These are phyloP conservation scores for Hucho hucho DNA, from an alignment of 2,113 vertebrate genomes.

Conservation along the genomic window DNA sequence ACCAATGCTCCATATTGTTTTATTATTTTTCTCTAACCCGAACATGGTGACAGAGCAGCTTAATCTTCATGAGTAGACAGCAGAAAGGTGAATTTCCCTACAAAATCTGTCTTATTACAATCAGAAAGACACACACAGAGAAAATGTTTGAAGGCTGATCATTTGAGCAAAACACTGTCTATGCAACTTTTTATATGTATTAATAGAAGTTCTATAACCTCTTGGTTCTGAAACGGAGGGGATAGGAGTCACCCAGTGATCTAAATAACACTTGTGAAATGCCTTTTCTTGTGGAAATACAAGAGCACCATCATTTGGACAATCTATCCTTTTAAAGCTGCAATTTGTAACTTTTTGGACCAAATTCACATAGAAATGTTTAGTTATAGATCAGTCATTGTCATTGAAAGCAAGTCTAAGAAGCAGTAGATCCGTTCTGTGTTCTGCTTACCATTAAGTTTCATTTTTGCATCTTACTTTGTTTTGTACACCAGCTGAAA, in stretches of 20 bases:
- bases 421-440: too few species aligned
- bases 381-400: too few species aligned
- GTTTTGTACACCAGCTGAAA: too few species aligned
- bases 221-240: background rate
- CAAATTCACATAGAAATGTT: too few species aligned
- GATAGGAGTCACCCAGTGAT: background rate
- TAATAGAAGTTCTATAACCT: background rate
- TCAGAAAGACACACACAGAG: slow-evolving; percentile 1
- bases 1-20: slow-evolving; percentile 21
- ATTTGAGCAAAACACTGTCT: background rate
- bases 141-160: background rate
- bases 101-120: background rate
- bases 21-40: background rate
- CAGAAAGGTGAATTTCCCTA: background rate
- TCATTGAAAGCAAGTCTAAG: too few species aligned
- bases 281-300: too few species aligned
- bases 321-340: too few species aligned
- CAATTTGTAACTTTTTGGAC: too few species aligned
- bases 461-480: too few species aligned
- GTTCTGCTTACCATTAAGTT: too few species aligned
- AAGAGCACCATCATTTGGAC: too few species aligned
- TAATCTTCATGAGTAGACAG: slow-evolving; percentile 24
- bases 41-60: slow-evolving; percentile 34
- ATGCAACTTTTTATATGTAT: background rate
- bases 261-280: background rate